Conservation (phyloP, 2,888 invertebrate species). For the Idaea biselata region DNA sequence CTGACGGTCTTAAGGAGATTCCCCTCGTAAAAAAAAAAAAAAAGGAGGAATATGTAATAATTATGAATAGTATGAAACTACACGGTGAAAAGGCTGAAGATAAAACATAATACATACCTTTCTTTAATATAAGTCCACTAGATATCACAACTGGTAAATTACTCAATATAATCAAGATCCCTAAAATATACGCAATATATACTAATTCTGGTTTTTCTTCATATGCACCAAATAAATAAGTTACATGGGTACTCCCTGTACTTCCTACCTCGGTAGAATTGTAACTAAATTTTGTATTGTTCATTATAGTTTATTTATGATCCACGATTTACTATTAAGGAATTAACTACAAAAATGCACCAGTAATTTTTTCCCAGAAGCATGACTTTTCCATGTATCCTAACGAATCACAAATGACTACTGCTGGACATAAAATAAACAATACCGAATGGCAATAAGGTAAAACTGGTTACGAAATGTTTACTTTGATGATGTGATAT, state of each 20-base stretch:
- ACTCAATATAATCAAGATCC: conserved; percentile 76
- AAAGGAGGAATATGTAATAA: no score
- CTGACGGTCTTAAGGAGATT: no score
- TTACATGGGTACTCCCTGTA: neutral
- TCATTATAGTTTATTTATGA: conserved; percentile 2
- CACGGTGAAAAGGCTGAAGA: neutral
- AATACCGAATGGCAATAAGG: conserved; percentile 46
- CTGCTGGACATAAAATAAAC: conserved; percentile 27
- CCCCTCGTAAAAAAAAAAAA: no score
- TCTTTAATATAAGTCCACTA: conserved; percentile 83
- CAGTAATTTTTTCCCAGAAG: neutral
- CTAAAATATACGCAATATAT: conserved; percentile 80
- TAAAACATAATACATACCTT: conserved; percentile 63
- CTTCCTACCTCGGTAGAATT: neutral
- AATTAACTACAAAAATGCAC: neutral
- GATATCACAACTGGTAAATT: conserved; percentile 84
- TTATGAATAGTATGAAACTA: neutral
- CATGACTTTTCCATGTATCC: neutral
- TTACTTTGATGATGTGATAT: conserved; percentile 57
- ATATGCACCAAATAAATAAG: neutral
- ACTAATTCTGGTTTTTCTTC: conserved; percentile 33
- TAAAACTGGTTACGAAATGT: conserved; percentile 49
- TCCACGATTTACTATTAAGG: neutral
- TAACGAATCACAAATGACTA: conserved; percentile 1
- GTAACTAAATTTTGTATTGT: conserved; percentile 1